phyloP scores from a whole-genome alignment of 2,797 vertebrate genomes.

The Lithobates pipiens region DNA sequence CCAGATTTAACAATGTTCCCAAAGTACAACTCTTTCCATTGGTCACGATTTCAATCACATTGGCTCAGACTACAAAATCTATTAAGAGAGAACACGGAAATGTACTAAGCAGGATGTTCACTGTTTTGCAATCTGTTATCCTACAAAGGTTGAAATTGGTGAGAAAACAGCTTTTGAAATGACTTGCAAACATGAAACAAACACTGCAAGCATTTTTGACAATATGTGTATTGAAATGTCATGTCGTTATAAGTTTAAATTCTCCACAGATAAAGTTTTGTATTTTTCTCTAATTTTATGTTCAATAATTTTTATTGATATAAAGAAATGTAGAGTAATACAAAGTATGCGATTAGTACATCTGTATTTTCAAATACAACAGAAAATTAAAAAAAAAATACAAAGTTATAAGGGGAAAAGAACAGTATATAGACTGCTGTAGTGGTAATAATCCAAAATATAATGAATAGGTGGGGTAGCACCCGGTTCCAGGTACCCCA shows the following conservation, averaged over 20 bases:
- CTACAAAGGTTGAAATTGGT: conserved; percentile 53
- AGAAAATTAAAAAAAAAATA: too few species aligned
- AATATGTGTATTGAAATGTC: neutral
- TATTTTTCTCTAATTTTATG: neutral
- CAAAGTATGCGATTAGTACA: too few species aligned
- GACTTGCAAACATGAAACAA: conserved; percentile 24
- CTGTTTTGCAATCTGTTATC: conserved; percentile 47
- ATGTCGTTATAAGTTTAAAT: neutral
- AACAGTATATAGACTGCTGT: too few species aligned
- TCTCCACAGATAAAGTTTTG: neutral
- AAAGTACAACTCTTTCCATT: conserved; percentile 14
- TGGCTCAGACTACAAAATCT: conserved; percentile 14
- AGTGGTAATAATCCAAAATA: too few species aligned
- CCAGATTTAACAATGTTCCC: conserved; percentile 17
- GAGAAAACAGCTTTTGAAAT: conserved; percentile 47
- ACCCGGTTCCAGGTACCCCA: too few species aligned
- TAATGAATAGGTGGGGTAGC: too few species aligned
- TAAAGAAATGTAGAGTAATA: too few species aligned
- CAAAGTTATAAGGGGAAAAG: too few species aligned
- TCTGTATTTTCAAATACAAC: too few species aligned
- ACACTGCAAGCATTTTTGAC: conserved; percentile 23
- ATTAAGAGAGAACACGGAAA: conserved; percentile 27
- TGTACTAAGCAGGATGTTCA: conserved; percentile 41
- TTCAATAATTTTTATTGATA: too few species aligned
- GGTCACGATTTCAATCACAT: conserved; percentile 22